Base-by-base conservation (phyloP, 2,113 vertebrate genomes). In the Penelope pileata region DNA sequence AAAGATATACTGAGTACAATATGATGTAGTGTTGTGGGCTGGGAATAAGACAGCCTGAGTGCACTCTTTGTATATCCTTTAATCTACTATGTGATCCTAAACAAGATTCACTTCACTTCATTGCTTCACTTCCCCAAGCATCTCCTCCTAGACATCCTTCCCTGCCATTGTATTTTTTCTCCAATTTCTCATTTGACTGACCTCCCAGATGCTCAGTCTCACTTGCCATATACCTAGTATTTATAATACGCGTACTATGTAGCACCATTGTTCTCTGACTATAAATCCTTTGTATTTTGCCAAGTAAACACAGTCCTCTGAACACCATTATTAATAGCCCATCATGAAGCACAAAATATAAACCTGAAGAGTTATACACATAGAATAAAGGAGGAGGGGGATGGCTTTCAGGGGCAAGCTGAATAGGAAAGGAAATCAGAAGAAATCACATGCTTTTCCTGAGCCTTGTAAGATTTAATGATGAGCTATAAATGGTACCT, bases 401-500 rank as follows among this genome's bases (percentile, higher is more conserved):
- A 4, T 32, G 8, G 34, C 16, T 76, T 84, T 59, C 27, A 56
- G 40, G 45, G 16, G 9, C 7, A 70, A 84, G 10, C 5, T 36
- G n/a, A 1, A 40, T 13, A 4, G 11, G 2, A 8, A 50, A 76
- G 16, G 6, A 48, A 9, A 4, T 2, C 8, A 30, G n/a, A 77
- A 7, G 16, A 84, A 83, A 7, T 16, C 10, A 16, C 7, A 4
- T 27, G 17, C 6, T 72, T 76, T 64, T 64, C 60, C 23, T 29
- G 70, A 40, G 10, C 7, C 8, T 50, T 51, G 8, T 30, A 17
- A 83, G 14, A 23, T 50, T 70, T 88, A 72, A 14, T 26, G 66
- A 66, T 7, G 2, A 60, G 22, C 15, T 63, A 29, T 73, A 53
- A 74, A 48, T 27, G 13, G 43, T 16, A 43, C 15, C 12, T 18